A percentile compares a stretch with the other conserved stretches of the same genome.
phyloP scores from a whole-genome alignment of 37 sponge, comb jelly and placozoan genomes.

The Eunapius fragilis region DNA sequence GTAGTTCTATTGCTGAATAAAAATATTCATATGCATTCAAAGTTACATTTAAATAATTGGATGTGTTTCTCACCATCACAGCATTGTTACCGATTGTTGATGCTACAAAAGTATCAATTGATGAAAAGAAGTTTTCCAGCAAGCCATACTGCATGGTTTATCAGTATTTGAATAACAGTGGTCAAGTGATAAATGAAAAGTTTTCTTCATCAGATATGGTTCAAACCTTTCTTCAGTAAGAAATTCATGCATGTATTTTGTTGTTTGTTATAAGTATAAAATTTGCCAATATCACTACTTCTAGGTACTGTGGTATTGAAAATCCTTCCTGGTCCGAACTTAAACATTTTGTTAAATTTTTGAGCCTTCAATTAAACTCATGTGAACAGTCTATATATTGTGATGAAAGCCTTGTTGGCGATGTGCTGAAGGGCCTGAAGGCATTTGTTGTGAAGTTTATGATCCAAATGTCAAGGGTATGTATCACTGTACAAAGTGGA shows the following conservation, averaged over 20 bases:
- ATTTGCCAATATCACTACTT: too few species aligned
- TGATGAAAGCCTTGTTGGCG: conserved; percentile 49
- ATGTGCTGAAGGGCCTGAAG: conserved; percentile 47
- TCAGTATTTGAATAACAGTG: background rate
- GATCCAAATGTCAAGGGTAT: conserved; percentile 84
- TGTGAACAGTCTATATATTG: conserved; percentile 75
- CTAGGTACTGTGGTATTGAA: conserved; percentile 55
- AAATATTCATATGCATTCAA: too few species aligned
- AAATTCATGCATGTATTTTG: background rate
- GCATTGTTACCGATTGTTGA: background rate
- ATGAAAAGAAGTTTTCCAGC: background rate
- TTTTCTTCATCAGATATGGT: background rate
- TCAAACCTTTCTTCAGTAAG: background rate
- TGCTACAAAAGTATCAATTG: background rate
- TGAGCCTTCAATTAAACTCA: conserved; percentile 75
- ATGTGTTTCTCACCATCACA: too few species aligned
- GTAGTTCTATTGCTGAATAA: too few species aligned
- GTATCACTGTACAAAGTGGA: too few species aligned
- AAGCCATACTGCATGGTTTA: background rate
- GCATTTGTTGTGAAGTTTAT: conserved; percentile 89
- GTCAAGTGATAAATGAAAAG: background rate
- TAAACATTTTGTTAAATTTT: conserved; percentile 80
- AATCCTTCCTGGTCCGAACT: conserved; percentile 91
- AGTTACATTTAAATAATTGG: too few species aligned
- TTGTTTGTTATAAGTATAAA: background rate